phyloP scores from a whole-genome alignment of 2,797 vertebrate species.

The Synaphobranchus kaupii region DNA sequence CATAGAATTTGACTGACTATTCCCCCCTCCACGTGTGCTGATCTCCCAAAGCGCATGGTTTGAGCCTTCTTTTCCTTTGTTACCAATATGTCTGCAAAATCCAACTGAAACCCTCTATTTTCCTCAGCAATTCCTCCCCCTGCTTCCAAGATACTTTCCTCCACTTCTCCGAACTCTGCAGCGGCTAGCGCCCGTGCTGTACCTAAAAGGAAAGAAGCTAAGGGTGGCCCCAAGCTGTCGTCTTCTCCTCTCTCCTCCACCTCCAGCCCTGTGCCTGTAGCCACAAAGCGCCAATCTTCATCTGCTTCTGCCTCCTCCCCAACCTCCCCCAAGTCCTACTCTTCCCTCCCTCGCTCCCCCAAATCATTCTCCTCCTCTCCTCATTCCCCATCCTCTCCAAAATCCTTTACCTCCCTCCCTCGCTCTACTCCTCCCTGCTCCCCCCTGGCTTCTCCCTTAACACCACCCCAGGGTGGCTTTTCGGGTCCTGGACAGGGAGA shows the following conservation, averaged over 20 bases:
- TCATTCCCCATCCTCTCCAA: constrained; percentile 23
- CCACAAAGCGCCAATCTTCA: constrained; percentile 74
- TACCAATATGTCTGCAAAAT: constrained; percentile 16
- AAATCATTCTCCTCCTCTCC: constrained; percentile 1
- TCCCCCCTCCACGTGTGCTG: constrained; percentile 41
- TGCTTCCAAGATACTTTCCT: constrained; percentile 47
- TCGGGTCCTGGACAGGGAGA: constrained; percentile 50
- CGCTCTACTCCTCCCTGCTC: constrained; percentile 31
- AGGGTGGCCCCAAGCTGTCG: constrained; percentile 55
- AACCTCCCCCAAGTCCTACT: constrained; percentile 70
- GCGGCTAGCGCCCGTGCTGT: constrained; percentile 64
- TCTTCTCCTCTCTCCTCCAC: constrained; percentile 61
- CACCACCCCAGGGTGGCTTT: constrained; percentile 47
- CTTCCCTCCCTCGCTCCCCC: constrained; percentile 10
- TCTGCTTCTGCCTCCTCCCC: constrained; percentile 73
- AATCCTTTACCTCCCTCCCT: constrained; percentile 32
- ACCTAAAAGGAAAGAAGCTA: constrained; percentile 76
- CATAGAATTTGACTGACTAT: neutral
- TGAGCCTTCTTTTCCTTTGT: constrained; percentile 16
- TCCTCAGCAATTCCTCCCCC: constrained; percentile 72
- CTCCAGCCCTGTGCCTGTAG: constrained; percentile 71
- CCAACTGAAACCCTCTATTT: constrained; percentile 60
- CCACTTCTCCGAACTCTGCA: constrained; percentile 53
- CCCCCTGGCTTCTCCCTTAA: constrained; percentile 60
- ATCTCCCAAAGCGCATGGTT: constrained; percentile 67